Evolutionary conservation across 2,888 invertebrate species (phyloP).

Genomic region (Trilocha varians): DNA sequence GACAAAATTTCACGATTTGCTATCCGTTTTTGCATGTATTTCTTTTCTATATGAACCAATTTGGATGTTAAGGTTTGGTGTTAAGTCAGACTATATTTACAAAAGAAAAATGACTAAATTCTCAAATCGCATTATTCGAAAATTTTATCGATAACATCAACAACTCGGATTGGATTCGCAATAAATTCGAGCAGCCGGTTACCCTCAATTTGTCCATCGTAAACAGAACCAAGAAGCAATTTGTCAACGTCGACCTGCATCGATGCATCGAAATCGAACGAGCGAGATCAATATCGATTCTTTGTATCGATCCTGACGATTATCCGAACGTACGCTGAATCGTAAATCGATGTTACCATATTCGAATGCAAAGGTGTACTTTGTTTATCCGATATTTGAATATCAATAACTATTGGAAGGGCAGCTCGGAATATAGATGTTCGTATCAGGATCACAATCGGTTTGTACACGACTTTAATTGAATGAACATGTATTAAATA

Average conservation of each 20-base stretch:
- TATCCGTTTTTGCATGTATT: too few species aligned
- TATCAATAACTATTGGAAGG: slow-evolving; percentile 36
- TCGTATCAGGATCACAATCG: slow-evolving; percentile 21
- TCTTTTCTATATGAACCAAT: too few species aligned
- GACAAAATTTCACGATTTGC: too few species aligned
- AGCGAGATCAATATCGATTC: slow-evolving; percentile 53
- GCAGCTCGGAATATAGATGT: slow-evolving; percentile 37
- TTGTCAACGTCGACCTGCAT: slow-evolving; percentile 61
- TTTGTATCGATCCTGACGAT: slow-evolving; percentile 51
- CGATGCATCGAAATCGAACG: slow-evolving; percentile 50
- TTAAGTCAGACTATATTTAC: too few species aligned
- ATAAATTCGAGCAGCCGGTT: slow-evolving; percentile 54
- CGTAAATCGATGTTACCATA: slow-evolving; percentile 35
- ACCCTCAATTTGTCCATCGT: slow-evolving; percentile 60
- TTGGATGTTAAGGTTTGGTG: too few species aligned
- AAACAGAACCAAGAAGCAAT: slow-evolving; percentile 52
- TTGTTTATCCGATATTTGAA: slow-evolving; percentile 49
- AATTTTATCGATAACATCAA: slow-evolving; percentile 29
- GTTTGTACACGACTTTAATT: slow-evolving; percentile 10
- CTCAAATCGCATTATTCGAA: slow-evolving; percentile 1
- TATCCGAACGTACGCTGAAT: slow-evolving; percentile 48
- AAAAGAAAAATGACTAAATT: too few species aligned
- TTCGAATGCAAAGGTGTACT: slow-evolving; percentile 43
- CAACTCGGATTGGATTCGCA: slow-evolving; percentile 26
- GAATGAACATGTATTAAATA: slow-evolving; percentile 3